Conservation (phyloP, 1,140 invertebrate species). For the Dermatophagoides farinae region DNA sequence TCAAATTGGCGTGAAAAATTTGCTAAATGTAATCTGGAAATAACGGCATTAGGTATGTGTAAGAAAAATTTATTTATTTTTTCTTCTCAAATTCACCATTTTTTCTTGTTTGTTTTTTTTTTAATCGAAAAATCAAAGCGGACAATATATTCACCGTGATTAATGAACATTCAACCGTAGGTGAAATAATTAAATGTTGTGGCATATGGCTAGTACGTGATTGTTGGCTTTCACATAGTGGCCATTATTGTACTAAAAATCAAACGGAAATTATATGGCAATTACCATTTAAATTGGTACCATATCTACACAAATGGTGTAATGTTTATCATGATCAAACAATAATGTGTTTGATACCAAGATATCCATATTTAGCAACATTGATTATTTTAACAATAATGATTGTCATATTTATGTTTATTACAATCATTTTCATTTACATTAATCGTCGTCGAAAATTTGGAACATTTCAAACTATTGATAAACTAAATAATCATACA, state of each 20-base stretch:
- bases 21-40: neutral
- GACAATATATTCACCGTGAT: neutral
- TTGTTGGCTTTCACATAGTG: neutral
- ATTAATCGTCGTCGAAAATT: too few species aligned
- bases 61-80: too few species aligned
- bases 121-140: neutral
- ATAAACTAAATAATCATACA: too few species aligned
- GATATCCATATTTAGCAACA: neutral
- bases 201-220: constrained; percentile 3
- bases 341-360: neutral
- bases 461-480: too few species aligned
- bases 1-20: neutral
- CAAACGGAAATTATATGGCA: neutral
- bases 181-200: constrained; percentile 4
- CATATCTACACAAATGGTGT: neutral
- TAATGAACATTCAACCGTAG: neutral
- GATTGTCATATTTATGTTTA: neutral
- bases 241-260: neutral
- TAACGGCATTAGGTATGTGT: neutral
- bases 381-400: neutral
- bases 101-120: neutral
- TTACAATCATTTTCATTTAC: neutral
- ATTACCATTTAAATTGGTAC: neutral
- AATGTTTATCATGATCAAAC: constrained; percentile 2
- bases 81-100: neutral